A percentile compares a stretch with the other conserved stretches of the same genome.
phyloP scores from a whole-genome alignment of 2,113 vertebrate genomes.

The Struthio camelus region DNA sequence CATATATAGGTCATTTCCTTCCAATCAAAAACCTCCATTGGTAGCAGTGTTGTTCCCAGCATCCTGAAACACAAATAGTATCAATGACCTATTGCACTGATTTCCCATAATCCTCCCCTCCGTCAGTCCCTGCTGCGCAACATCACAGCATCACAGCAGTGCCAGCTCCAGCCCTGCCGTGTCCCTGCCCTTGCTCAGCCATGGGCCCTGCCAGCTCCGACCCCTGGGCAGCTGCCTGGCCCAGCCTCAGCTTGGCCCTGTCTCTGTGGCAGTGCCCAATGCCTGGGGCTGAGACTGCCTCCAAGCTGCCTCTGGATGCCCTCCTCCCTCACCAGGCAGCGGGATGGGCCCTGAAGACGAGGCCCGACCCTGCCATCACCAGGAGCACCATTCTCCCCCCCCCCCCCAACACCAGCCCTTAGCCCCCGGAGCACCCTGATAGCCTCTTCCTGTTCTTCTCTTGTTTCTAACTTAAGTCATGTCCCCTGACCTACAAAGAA shows the following conservation, averaged over 20 bases:
- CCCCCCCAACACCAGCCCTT: too few relatives aligned
- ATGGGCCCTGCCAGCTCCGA: background rate
- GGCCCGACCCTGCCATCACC: background rate
- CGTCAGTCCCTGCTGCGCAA: background rate
- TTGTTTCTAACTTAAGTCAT: background rate
- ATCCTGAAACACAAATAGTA: background rate
- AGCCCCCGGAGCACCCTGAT: background rate
- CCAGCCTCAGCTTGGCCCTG: background rate
- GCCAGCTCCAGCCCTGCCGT: background rate
- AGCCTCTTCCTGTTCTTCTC: background rate
- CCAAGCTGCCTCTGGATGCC: background rate
- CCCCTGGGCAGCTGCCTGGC: fast-evolving
- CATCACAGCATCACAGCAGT: fast-evolving
- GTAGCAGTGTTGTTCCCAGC: background rate
- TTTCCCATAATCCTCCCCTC: background rate
- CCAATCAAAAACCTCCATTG: background rate
- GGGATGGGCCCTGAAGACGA: background rate
- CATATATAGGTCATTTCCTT: background rate
- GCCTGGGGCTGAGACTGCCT: background rate
- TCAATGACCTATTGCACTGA: background rate
- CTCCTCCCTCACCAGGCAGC: background rate
- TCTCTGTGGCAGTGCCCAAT: background rate
- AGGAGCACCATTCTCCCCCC: too few relatives aligned
- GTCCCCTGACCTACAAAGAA: background rate
- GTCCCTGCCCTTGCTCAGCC: background rate